Base-by-base conservation (phyloP, 2,888 invertebrate genomes). In the Homarus gammarus region DNA sequence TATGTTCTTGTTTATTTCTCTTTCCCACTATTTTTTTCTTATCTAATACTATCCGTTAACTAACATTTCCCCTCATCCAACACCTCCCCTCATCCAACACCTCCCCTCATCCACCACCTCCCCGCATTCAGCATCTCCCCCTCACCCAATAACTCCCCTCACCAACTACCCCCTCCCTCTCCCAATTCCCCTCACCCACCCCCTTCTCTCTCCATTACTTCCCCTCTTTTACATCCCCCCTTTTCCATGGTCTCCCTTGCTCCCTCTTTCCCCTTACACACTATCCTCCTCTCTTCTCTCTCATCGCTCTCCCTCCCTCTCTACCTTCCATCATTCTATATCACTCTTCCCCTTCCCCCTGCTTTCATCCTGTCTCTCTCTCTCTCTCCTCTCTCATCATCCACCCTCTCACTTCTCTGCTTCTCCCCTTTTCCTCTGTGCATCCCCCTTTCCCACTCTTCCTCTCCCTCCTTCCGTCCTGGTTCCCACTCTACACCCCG, bases 401-500 rank as follows among this genome's bases (percentile, higher is more conserved):
- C 15, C n/a, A 31, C 56, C 56, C 79, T 38, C 81, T 64, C 22
- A 44, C 44, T 44, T 5, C 12, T 12, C 12, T 44, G 5, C 44
- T 12, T 44, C 38, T 64, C 38, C 36, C 61, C 81, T 56, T 61
- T 64, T 38, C 40, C 64, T n/a, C 61, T 81, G 33, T 75, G 44
- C 61, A 40, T 27, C 38, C 27, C 81, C 44, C 44, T 44, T 12
- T 44, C 44, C 44, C 61, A 36, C 36, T 40, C 27, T 72, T 33
- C 40, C 82, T 81, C 61, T 44, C 49, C 68, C 38, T 64, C 81
- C 36, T 49, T 64, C 64, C 15, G 38, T n/a, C 40, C 68, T 31
- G 49, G 22, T 6, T 27, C 6, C n/a, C n/a, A 64, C n/a, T 22
- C 64, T 27, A 3, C 27, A 64, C 3, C 22, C 27, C 27, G 8